These are phyloP conservation scores for Parnassius mnemosyne DNA, from an alignment of 2,888 invertebrate genomes.

Conservation along the genomic window DNA sequence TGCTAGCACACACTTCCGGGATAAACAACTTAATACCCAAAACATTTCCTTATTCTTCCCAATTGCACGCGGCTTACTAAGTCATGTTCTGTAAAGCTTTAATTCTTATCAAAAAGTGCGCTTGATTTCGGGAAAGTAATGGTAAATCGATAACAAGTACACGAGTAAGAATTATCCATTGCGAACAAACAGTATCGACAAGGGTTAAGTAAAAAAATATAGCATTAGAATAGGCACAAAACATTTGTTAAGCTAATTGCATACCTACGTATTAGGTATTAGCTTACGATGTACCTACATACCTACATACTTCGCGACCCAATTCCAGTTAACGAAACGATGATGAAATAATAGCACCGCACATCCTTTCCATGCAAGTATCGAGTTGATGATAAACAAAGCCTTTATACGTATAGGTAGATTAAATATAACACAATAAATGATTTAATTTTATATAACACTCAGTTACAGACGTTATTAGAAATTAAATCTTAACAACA, in stretches of 20 bases:
- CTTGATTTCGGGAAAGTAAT: no score
- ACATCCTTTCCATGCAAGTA: conserved; percentile 36
- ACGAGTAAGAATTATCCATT: no score
- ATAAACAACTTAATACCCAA: background rate
- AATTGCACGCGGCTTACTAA: background rate
- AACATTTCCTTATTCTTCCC: background rate
- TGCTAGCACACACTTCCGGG: conserved; percentile 4
- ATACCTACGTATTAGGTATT: no score
- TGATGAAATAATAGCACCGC: conserved; percentile 24
- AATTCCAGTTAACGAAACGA: conserved; percentile 20
- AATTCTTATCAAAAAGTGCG: background rate
- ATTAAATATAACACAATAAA: conserved; percentile 63
- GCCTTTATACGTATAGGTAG: conserved; percentile 56
- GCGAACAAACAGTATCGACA: no score
- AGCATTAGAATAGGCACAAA: no score
- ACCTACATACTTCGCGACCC: background rate
- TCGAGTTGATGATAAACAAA: conserved; percentile 71
- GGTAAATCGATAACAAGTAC: no score
- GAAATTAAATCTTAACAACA: conserved; percentile 37
- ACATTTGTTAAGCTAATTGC: no score
- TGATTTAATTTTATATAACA: conserved; percentile 66
- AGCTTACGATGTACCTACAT: no score
- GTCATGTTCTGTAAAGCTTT: no score
- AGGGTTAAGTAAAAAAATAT: no score
- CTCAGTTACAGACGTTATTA: conserved; percentile 29